Conservation (phyloP, 1,140 invertebrate genomes). For the Sycophila sp. region DNA sequence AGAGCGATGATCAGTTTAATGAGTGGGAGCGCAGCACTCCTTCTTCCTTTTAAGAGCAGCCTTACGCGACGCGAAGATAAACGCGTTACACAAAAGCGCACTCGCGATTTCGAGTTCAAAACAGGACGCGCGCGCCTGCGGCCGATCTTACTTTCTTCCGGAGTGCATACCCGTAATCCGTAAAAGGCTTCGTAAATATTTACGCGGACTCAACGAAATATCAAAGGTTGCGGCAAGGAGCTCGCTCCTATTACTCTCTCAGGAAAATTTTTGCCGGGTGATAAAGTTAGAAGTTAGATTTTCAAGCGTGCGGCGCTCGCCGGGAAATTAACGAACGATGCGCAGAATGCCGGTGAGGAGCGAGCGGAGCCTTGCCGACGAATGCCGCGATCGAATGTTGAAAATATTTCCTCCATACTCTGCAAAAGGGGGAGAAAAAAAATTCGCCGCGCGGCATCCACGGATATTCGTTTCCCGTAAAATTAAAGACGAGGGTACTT, state of each 20-base stretch:
- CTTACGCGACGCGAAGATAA: constrained; percentile 17
- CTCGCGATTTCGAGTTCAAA: constrained; percentile 27
- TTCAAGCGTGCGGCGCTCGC: too few species aligned
- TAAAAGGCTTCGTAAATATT: constrained; percentile 34
- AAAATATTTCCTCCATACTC: too few species aligned
- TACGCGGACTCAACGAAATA: constrained; percentile 22
- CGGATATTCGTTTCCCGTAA: not conserved
- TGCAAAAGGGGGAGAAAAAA: too few species aligned
- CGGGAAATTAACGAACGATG: too few species aligned
- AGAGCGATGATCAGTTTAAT: not conserved
- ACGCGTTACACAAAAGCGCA: constrained; percentile 30
- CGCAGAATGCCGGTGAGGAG: too few species aligned
- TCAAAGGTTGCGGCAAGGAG: too few species aligned
- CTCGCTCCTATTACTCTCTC: too few species aligned
- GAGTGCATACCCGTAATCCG: not conserved
- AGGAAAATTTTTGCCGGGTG: too few species aligned
- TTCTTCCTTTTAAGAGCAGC: constrained; percentile 19
- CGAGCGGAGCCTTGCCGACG: too few species aligned
- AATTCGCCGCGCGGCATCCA: too few species aligned
- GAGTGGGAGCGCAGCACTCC: not conserved
- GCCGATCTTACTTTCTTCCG: not conserved
- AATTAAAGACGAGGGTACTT: not conserved
- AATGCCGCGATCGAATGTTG: too few species aligned
- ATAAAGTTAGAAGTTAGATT: too few species aligned
- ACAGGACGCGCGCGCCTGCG: not conserved